phyloP scores from a whole-genome alignment of 2,888 invertebrate species.

The Acrobasis suavella region DNA sequence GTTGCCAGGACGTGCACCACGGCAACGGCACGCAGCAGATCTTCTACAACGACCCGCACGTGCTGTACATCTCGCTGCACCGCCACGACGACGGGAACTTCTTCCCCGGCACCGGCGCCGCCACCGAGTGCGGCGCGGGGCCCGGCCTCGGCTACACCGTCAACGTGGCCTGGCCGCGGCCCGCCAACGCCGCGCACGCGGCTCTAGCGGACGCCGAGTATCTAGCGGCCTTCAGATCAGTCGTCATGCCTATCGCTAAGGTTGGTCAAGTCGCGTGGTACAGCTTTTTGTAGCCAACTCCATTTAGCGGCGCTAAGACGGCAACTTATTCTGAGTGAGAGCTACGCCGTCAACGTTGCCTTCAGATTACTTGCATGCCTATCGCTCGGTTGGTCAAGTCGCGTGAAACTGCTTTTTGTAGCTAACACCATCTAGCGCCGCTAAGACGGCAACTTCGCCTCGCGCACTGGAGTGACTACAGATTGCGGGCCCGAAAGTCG shows the following conservation, averaged over 20 bases:
- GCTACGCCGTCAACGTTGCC: too few species aligned
- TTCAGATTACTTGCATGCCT: too few species aligned
- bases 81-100: conserved; percentile 99
- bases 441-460: too few species aligned
- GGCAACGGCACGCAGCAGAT: conserved; percentile 99
- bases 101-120: conserved; percentile 99
- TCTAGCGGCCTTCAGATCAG: conserved; percentile 96
- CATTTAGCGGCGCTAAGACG: not conserved
- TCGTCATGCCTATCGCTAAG: conserved; percentile 97
- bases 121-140: conserved; percentile 95
- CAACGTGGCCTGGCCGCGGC: conserved; percentile 95
- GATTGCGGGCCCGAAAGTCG: too few species aligned
- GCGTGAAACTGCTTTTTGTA: too few species aligned
- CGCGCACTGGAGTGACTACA: too few species aligned
- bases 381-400: too few species aligned
- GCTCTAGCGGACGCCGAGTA: conserved; percentile 98
- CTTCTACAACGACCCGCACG: conserved; percentile 96
- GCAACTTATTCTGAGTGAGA: too few species aligned
- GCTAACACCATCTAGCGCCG: too few species aligned
- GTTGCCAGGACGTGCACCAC: conserved; percentile 94
- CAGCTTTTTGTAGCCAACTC: too few species aligned
- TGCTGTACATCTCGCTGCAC: conserved; percentile 98
- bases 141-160: conserved; percentile 96
- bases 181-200: conserved; percentile 88
- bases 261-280: conserved; percentile 42